Evolutionary conservation across 2,797 vertebrate genomes (phyloP).

Genomic region (Aulostomus chinensis): DNA sequence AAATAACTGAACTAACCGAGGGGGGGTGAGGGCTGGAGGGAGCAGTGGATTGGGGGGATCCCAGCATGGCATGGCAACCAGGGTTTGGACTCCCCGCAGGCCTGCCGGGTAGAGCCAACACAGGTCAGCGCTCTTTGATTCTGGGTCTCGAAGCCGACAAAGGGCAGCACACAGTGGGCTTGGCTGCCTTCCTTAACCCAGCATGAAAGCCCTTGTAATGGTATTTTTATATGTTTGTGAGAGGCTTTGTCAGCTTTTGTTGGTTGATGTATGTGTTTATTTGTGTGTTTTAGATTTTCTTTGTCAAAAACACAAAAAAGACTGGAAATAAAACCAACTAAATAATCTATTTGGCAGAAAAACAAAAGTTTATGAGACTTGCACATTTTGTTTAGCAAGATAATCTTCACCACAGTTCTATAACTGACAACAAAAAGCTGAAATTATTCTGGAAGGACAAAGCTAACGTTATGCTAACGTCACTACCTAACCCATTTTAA

Average conservation of each 20-base stretch:
- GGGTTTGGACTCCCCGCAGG: constrained; percentile 80
- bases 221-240: constrained; percentile 66
- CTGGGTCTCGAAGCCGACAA: constrained; percentile 84
- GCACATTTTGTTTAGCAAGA: too few relatives aligned
- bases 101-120: constrained; percentile 83
- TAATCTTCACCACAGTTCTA: too few relatives aligned
- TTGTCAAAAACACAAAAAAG: not conserved
- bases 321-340: not conserved
- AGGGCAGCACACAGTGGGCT: constrained; percentile 82
- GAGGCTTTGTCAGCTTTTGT: constrained; percentile 63
- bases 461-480: too few relatives aligned
- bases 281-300: constrained; percentile 8
- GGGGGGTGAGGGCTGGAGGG: constrained; percentile 27
- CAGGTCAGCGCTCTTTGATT: constrained; percentile 90
- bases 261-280: constrained; percentile 59
- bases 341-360: too few relatives aligned
- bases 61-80: constrained; percentile 80
- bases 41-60: constrained; percentile 51
- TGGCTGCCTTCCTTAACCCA: constrained; percentile 76
- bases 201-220: constrained; percentile 73
- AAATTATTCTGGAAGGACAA: too few relatives aligned
- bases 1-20: constrained; percentile 84
- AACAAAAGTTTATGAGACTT: too few relatives aligned
- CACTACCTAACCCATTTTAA: too few relatives aligned
- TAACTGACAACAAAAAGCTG: too few relatives aligned